Evolutionary conservation across 2,797 vertebrate genomes (phyloP), one percentile per base, ranked within the genome.

Genomic region (Lepidocolaptes lacrymiger): DNA sequence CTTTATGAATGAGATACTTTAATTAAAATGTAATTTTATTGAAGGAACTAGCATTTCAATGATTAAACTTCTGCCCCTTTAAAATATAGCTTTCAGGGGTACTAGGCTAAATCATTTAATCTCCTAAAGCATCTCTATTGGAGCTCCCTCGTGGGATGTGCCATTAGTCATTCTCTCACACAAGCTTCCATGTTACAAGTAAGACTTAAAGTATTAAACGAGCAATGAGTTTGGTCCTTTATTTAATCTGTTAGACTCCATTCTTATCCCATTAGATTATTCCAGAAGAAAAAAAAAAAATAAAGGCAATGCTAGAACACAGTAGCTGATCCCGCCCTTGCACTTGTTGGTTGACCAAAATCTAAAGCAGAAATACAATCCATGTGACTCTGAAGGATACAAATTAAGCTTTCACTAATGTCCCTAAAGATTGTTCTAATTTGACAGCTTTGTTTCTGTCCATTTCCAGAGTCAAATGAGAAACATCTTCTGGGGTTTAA

Each of bases 21-120:
- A 96, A 95, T 96, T 95, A 96, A 95, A 97, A 95, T 85, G 76
- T 87, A 88, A 80, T 95, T 97, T 96, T 92, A 95, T 89, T 90
- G 93, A 96, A 95, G 48, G 62, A 73, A 72, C 64, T 68, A 91
- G 55, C 69, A 91, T 93, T 83, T 37, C 63, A 93, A 34, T 95
- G 79, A 94, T 97, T 96, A 97, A 97, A 95, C 78, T 81, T 96
- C 85, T 95, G 48, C 63, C 81, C 85, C 95, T 95, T 96, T 92
- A 96, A 97, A 96, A 91, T 96, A 92, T 39, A 90, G 39, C 81
- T 92, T 97, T 91, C 88, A 83, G 71, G 89, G 76, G 69, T 86
- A 72, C 72, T 75, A 89, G 71, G 88, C 91, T 97, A 96, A 96
- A 95, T 89, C 81, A 92, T 94, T 85, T 95, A 94, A 94, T 97